These are phyloP conservation scores for Natator depressus DNA, from an alignment of 2,113 vertebrate genomes.

Conservation along the genomic window DNA sequence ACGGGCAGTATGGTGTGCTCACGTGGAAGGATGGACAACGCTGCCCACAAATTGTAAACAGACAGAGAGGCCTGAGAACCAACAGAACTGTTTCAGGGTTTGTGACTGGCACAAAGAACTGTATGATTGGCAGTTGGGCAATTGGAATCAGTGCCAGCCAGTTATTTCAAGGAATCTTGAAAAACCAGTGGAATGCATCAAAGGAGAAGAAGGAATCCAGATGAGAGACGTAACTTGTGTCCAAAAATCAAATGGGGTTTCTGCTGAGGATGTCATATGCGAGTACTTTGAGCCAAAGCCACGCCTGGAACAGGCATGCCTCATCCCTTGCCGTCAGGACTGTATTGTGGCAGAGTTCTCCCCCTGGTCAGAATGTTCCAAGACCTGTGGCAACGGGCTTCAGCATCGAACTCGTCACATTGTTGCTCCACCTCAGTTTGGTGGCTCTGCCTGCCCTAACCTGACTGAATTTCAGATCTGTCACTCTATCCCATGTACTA, in stretches of 20 bases:
- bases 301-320: slow-evolving; percentile 93
- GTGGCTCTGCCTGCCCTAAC: slow-evolving; percentile 89
- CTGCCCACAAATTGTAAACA: slow-evolving; percentile 94
- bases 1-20: slow-evolving; percentile 95
- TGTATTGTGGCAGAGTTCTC: slow-evolving; percentile 93
- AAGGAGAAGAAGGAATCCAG: slow-evolving; percentile 94
- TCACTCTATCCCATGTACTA: slow-evolving; percentile 80
- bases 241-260: slow-evolving; percentile 83
- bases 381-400: slow-evolving; percentile 90
- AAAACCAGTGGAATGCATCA: slow-evolving; percentile 80
- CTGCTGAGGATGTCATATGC: slow-evolving; percentile 91
- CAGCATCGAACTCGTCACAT: slow-evolving; percentile 90
- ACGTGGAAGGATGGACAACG: slow-evolving; percentile 95
- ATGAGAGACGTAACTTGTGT: slow-evolving; percentile 88
- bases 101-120: slow-evolving; percentile 98
- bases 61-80: slow-evolving; percentile 87
- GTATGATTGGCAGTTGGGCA: slow-evolving; percentile 91
- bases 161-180: slow-evolving; percentile 84
- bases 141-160: slow-evolving; percentile 89
- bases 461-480: slow-evolving; percentile 94
- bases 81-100: slow-evolving; percentile 94
- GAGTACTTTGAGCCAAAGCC: slow-evolving; percentile 97
- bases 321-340: slow-evolving; percentile 94
- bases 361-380: slow-evolving; percentile 93
- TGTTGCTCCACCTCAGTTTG: slow-evolving; percentile 89